Percentiles rank a stretch among this genome's conserved stretches.
These are phyloP conservation scores for Nibea albiflora DNA, from an alignment of 2,113 vertebrate genomes.

Conservation along the genomic window DNA sequence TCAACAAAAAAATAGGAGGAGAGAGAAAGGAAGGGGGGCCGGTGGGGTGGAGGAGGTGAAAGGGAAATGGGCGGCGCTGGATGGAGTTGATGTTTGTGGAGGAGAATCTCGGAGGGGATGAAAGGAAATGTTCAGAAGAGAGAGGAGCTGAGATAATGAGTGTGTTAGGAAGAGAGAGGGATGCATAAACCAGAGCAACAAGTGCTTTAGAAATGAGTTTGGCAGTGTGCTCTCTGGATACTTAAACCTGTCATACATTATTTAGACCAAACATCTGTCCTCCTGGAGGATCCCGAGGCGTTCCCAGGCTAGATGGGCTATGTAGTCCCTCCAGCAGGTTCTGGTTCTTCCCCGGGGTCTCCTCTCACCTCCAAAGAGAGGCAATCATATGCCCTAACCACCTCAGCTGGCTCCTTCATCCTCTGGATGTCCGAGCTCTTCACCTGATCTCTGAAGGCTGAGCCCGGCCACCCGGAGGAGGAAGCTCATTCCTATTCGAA, in stretches of 20 bases:
- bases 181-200: slow-evolving; percentile 6
- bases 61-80: slow-evolving; percentile 87
- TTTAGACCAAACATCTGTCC: neutral
- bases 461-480: too few species aligned
- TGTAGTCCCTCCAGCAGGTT: too few species aligned
- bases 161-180: neutral
- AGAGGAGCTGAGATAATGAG: slow-evolving; percentile 64
- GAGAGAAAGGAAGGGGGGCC: slow-evolving; percentile 54
- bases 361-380: too few species aligned
- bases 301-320: too few species aligned
- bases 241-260: neutral
- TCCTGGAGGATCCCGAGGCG: too few species aligned
- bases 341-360: too few species aligned
- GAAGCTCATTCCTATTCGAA: too few species aligned
- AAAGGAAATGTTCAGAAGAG: slow-evolving; percentile 87
- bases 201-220: neutral
- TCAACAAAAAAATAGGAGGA: slow-evolving; percentile 43
- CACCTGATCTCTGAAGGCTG: too few species aligned
- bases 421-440: too few species aligned
- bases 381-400: too few species aligned
- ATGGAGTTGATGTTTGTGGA: slow-evolving; percentile 91
- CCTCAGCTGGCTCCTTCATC: too few species aligned
- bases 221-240: neutral
- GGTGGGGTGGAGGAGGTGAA: slow-evolving; percentile 56
- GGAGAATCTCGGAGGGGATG: slow-evolving; percentile 88